phyloP scores from a whole-genome alignment of 2,797 vertebrate species.

The Decapterus maruadsi region DNA sequence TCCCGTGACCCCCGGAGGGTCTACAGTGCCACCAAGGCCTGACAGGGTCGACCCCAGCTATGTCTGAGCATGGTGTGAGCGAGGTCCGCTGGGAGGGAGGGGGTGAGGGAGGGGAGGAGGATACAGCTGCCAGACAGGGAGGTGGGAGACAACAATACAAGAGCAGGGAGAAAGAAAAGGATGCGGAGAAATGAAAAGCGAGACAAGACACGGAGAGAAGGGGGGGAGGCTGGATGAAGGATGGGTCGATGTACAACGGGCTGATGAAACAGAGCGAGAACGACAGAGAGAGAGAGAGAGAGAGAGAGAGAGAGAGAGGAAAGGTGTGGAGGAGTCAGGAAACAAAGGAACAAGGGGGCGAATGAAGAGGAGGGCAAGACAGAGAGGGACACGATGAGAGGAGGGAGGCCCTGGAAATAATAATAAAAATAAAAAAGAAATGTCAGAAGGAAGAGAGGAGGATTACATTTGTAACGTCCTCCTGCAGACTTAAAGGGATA shows the following conservation, averaged over 20 bases:
- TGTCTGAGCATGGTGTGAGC: constrained; percentile 19
- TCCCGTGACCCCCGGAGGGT: constrained; percentile 8
- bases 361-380: constrained; percentile 52
- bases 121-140: constrained; percentile 32
- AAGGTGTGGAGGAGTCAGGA: constrained; percentile 48
- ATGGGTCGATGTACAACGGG: constrained; percentile 57
- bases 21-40: constrained; percentile 31
- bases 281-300: constrained; percentile 15
- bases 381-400: constrained; percentile 47
- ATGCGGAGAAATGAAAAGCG: constrained; percentile 37
- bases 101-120: background rate
- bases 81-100: background rate
- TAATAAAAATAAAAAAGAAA: constrained; percentile 11
- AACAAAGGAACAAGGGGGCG: constrained; percentile 47
- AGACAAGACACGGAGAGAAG: constrained; percentile 22
- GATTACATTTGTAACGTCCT: background rate
- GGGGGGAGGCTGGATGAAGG: constrained; percentile 57
- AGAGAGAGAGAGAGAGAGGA: background rate
- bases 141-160: constrained; percentile 43
- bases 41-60: constrained; percentile 31
- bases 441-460: constrained; percentile 42
- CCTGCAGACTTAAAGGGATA: too few species aligned
- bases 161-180: constrained; percentile 26
- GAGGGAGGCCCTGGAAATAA: constrained; percentile 9
- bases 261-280: constrained; percentile 65